Evolutionary conservation across 1,140 invertebrate genomes (phyloP).

Genomic region (Caenorhabditis briggsae): DNA sequence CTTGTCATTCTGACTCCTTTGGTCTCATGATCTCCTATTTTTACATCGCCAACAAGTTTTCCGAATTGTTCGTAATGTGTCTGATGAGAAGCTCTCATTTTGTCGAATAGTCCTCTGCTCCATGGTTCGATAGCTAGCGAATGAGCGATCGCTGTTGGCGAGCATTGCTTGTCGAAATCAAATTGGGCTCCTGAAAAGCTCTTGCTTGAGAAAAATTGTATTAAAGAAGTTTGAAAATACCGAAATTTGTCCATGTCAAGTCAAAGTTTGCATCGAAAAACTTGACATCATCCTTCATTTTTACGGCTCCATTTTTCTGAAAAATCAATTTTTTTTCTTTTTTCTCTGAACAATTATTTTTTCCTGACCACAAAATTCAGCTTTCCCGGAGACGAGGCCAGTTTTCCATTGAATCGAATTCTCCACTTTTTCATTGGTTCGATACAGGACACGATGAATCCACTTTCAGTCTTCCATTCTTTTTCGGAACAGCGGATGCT

Average conservation of each 20-base stretch:
- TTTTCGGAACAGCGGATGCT: conserved; percentile 50
- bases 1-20: conserved; percentile 64
- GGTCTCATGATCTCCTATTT: conserved; percentile 60
- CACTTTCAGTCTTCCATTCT: conserved; percentile 68
- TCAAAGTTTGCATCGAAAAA: conserved; percentile 67
- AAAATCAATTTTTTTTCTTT: conserved; percentile 35
- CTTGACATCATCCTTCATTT: conserved; percentile 21
- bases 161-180: conserved; percentile 71
- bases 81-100: conserved; percentile 69
- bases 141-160: conserved; percentile 71
- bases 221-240: too few relatives aligned
- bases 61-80: conserved; percentile 75
- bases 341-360: too few relatives aligned
- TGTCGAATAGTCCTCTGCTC: conserved; percentile 69
- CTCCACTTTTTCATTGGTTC: conserved; percentile 72
- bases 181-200: conserved; percentile 69
- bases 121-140: conserved; percentile 73
- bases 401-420: conserved; percentile 66
- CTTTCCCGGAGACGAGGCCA: conserved; percentile 55
- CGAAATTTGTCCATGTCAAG: conserved; percentile 71
- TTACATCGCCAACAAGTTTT: conserved; percentile 64
- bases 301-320: conserved; percentile 62
- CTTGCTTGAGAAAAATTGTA: too few relatives aligned
- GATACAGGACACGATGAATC: conserved; percentile 67
- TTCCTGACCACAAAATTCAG: conserved; percentile 27